Conservation (phyloP, 2,113 vertebrate genomes). For the Ceyx margarethae region DNA sequence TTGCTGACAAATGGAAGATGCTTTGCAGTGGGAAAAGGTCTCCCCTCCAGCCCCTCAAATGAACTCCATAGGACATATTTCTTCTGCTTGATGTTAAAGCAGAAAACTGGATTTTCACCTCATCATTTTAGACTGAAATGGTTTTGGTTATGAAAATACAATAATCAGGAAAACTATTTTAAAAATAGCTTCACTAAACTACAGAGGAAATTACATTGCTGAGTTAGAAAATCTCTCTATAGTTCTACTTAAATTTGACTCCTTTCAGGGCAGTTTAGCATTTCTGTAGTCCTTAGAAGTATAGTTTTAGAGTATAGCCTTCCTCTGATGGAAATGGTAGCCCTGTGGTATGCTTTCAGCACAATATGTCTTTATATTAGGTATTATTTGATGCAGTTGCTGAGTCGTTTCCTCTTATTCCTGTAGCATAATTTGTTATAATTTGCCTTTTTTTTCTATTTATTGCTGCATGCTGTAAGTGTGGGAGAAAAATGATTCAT, state of each 20-base stretch:
- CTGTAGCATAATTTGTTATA: neutral
- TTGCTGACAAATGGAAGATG: constrained; percentile 6
- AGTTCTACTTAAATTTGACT: neutral
- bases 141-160: constrained; percentile 12
- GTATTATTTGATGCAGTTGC: neutral
- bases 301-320: neutral
- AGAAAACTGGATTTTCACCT: constrained; percentile 42
- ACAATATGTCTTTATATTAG: neutral
- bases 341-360: neutral
- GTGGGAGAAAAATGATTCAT: neutral
- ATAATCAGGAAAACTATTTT: constrained; percentile 14
- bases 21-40: neutral
- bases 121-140: constrained; percentile 23
- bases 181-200: constrained; percentile 1
- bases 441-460: neutral
- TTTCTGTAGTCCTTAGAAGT: neutral
- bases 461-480: neutral
- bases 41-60: neutral
- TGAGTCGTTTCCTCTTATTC: neutral
- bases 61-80: neutral
- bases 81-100: neutral
- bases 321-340: neutral
- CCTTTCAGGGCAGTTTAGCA: neutral
- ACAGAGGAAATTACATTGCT: constrained; percentile 36
- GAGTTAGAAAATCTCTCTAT: constrained; percentile 17